Evolutionary conservation across 2,113 vertebrate species (phyloP).

Genomic region (Lanius ludovicianus): DNA sequence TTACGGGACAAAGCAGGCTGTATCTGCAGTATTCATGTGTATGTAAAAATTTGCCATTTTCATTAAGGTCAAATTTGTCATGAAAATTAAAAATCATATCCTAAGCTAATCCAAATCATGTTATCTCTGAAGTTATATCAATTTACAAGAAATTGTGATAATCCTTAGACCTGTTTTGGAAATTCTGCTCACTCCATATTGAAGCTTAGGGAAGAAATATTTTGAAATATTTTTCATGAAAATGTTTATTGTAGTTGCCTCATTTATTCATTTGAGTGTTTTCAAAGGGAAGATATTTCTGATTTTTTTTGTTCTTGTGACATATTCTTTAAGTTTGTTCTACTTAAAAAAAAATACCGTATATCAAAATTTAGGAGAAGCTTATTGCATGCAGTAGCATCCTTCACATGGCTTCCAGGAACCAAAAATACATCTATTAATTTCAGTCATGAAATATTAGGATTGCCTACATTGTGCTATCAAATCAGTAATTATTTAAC

Average conservation of each 20-base stretch:
- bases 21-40: neutral
- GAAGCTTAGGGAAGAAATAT: neutral
- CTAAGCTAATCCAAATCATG: neutral
- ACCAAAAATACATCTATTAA: neutral
- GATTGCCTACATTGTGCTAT: neutral
- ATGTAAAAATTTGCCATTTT: neutral
- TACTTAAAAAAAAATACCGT: neutral
- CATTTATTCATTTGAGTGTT: neutral
- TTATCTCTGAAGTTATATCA: neutral
- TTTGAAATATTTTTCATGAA: neutral
- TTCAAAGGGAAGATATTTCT: neutral
- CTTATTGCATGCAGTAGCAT: neutral
- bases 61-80: neutral
- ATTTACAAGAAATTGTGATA: neutral
- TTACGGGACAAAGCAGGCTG: neutral
- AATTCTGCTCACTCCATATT: neutral
- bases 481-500: neutral
- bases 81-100: neutral
- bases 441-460: neutral
- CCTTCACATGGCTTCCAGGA: neutral
- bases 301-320: neutral
- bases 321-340: neutral
- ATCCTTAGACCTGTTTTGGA: neutral
- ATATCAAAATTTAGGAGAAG: neutral
- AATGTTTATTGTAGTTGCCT: neutral